A percentile compares a stretch with the other conserved stretches of the same genome.
Evolutionary conservation across 2,113 vertebrate species (phyloP).

Genomic region (Asarcornis scutulata): DNA sequence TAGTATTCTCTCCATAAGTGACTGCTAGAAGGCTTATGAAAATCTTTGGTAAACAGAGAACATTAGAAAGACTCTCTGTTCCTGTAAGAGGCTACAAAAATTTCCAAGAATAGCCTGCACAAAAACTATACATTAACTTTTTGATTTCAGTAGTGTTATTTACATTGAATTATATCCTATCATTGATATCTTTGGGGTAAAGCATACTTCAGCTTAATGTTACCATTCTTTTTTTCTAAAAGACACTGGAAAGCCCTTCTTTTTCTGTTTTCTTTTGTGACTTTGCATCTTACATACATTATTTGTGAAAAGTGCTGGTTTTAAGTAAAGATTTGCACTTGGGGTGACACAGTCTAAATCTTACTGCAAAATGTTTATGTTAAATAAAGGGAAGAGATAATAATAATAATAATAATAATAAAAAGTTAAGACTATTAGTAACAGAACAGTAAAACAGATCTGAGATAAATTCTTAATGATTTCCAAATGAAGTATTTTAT

Average conservation of each 20-base stretch:
- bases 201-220: neutral
- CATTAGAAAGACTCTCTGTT: neutral
- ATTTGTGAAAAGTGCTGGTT: constrained; percentile 27
- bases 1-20: neutral
- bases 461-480: neutral
- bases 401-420: neutral
- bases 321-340: neutral
- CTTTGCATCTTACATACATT: neutral
- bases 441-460: neutral
- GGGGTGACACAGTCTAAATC: neutral
- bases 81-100: neutral
- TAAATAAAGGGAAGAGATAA: neutral
- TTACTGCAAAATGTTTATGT: neutral
- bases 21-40: neutral
- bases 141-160: neutral
- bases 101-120: neutral
- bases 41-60: neutral
- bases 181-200: neutral
- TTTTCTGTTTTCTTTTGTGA: neutral
- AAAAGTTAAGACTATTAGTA: neutral
- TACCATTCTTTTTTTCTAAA: neutral
- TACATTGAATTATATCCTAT: neutral
- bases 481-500: constrained; percentile 10
- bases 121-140: neutral
- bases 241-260: neutral